Base-by-base conservation (phyloP, 2,888 invertebrate genomes). In the Lutraria lutraria region DNA sequence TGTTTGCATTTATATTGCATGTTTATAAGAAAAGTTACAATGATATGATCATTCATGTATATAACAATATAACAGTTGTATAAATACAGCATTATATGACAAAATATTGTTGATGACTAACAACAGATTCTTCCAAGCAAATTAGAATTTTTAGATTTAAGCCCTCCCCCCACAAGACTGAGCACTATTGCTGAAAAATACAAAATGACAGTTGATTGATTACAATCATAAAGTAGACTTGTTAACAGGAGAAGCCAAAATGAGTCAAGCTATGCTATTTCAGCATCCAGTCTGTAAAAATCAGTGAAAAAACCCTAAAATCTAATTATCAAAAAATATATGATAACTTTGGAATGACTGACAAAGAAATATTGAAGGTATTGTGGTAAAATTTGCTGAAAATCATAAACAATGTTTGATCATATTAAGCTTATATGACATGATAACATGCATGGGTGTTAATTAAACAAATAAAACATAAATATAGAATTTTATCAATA, bases 401-500 rank as follows among this genome's bases (percentile, higher is more conserved):
- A 68, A 68, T 68, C 25, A 25, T 8, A n/a, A 63, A 19, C 63
- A 63, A 63, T 68, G 63, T 68, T 68, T 68, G 43, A 43, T 68
- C 63, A 68, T 68, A 68, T n/a, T 4, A 68, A 25, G 63, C n/a
- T 60, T 0, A n/a, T 68, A 25, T 19, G 63, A n/a, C 60, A 60
- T 60, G 19, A 21, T 60, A 16, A 31, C 76, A 76, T 76, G 76
- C 76, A 76, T 53, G 34, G 10, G 19, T 53, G 81, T 81, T 52
- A 81, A 25, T 10, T 6, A 81, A 81, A 34, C 52, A 52, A 81
- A 52, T 6, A 81, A 53, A 81, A 60, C 60, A 25, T 83, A 83
- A 6, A n/a, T n/a, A n/a, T n/a, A n/a, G n/a, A n/a, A 52, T 34
- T 63, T 34, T 60, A 72, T 68, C 29, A 54, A 76, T 54, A 43